Conservation (phyloP, 1,140 invertebrate species). For the Gryon sp. region DNA sequence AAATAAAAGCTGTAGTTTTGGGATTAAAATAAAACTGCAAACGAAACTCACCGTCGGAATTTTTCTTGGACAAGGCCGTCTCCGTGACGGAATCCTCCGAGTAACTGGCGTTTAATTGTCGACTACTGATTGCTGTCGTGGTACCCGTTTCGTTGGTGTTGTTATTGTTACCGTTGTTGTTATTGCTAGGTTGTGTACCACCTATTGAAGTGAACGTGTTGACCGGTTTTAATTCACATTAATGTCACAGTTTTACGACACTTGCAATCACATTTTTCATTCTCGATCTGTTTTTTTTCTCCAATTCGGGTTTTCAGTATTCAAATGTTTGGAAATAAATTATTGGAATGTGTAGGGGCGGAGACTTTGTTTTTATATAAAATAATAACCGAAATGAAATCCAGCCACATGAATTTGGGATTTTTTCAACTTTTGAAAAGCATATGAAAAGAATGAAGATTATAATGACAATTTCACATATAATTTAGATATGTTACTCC, state of each 20-base stretch:
- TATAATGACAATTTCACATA: no score
- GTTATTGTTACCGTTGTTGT: constrained; percentile 67
- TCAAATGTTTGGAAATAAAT: constrained; percentile 1
- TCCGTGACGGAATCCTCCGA: constrained; percentile 89
- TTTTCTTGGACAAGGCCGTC: constrained; percentile 87
- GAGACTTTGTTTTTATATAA: constrained; percentile 23
- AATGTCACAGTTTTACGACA: constrained; percentile 4
- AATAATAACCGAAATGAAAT: neutral
- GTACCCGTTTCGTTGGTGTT: constrained; percentile 69
- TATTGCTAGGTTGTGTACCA: constrained; percentile 63
- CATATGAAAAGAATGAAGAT: no score
- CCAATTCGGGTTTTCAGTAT: neutral
- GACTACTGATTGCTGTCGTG: constrained; percentile 72
- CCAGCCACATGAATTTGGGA: neutral
- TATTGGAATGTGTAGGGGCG: constrained; percentile 22
- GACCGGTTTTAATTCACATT: constrained; percentile 23
- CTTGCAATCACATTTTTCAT: neutral
- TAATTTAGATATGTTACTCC: no score
- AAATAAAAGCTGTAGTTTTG: constrained; percentile 39
- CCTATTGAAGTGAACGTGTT: constrained; percentile 58
- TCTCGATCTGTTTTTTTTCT: no score
- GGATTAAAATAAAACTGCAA: constrained; percentile 26
- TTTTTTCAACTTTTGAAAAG: no score
- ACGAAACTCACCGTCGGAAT: constrained; percentile 87
- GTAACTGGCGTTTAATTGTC: constrained; percentile 84